Evolutionary conservation across 2,888 invertebrate genomes (phyloP).

Genomic region (Melolontha melolontha): DNA sequence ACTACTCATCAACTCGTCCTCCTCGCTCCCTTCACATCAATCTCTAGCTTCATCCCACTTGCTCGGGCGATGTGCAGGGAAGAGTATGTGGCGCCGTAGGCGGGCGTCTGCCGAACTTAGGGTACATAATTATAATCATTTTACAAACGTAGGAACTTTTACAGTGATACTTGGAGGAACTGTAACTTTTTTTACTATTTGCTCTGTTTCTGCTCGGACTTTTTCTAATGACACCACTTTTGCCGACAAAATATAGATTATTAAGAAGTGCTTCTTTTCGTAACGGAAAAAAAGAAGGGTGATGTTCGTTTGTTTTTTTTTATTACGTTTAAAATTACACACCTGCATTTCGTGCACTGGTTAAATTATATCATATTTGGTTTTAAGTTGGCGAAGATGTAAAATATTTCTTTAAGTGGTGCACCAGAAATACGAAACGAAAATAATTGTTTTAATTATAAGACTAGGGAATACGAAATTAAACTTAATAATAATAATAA

Average conservation of each 20-base stretch:
- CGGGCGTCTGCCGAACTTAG: slow-evolving; percentile 61
- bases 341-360: slow-evolving; percentile 11
- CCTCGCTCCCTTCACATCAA: slow-evolving; percentile 7
- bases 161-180: slow-evolving; percentile 54
- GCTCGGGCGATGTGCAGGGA: slow-evolving; percentile 29
- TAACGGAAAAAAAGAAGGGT: background rate
- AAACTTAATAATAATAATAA: too few relatives aligned
- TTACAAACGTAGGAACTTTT: slow-evolving; percentile 53
- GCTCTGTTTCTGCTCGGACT: slow-evolving; percentile 16
- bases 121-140: slow-evolving; percentile 63
- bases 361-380: slow-evolving; percentile 12
- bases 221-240: slow-evolving; percentile 45
- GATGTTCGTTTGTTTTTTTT: slow-evolving; percentile 10
- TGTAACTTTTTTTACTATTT: slow-evolving; percentile 3
- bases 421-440: too few relatives aligned
- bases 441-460: too few relatives aligned
- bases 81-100: slow-evolving; percentile 62
- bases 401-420: background rate
- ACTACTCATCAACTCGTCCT: slow-evolving; percentile 44
- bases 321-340: slow-evolving; percentile 15
- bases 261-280: slow-evolving; percentile 18
- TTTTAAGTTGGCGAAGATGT: slow-evolving; percentile 13
- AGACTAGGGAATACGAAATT: too few relatives aligned
- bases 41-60: background rate
- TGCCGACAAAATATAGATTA: slow-evolving; percentile 38